phyloP scores from a whole-genome alignment of 2,797 vertebrate genomes.

The Lepus townsendii region DNA sequence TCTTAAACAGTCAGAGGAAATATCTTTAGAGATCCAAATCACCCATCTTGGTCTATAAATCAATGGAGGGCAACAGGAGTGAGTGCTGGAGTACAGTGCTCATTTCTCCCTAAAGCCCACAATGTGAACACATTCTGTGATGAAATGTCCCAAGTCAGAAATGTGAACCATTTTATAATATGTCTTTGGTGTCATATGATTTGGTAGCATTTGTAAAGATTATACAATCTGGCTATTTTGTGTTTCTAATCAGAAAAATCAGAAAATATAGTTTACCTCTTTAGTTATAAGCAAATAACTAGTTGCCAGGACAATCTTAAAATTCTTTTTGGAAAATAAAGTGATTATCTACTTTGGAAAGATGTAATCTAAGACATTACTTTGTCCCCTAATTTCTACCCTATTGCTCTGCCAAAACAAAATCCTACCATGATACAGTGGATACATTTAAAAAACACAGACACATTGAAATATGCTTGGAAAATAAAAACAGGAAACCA shows the following conservation, averaged over 20 bases:
- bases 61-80: neutral
- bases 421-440: neutral
- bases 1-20: constrained; percentile 30
- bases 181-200: neutral
- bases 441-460: constrained; percentile 12
- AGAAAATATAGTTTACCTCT: constrained; percentile 43
- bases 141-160: constrained; percentile 17
- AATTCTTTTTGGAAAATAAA: constrained; percentile 36
- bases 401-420: constrained; percentile 22
- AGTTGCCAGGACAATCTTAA: constrained; percentile 37
- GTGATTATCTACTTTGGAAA: neutral
- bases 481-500: constrained; percentile 49
- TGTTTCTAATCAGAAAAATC: constrained; percentile 18
- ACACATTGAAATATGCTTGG: constrained; percentile 5
- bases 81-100: neutral
- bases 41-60: neutral
- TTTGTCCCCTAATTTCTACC: neutral
- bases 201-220: constrained; percentile 14
- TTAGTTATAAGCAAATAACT: constrained; percentile 54
- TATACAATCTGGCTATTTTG: constrained; percentile 20
- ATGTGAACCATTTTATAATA: neutral
- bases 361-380: neutral
- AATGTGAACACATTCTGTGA: neutral
- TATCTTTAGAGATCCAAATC: neutral
- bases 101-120: neutral